phyloP scores from a whole-genome alignment of 2,113 vertebrate genomes.

The Chitala chitala region DNA sequence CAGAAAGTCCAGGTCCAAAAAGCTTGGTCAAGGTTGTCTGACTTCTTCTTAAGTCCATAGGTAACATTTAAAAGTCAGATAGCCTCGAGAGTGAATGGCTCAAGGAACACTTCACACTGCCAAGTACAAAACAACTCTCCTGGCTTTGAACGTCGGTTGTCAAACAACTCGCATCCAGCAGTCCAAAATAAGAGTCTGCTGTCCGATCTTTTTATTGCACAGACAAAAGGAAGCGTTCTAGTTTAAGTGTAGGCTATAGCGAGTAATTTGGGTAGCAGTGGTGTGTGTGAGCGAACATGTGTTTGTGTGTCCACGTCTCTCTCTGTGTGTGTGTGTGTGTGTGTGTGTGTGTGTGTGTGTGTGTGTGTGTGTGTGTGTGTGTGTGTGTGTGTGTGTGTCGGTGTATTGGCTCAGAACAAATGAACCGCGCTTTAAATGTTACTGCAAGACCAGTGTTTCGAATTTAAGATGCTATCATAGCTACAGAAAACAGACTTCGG shows the following conservation, averaged over 20 bases:
- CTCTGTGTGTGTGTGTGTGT: neutral
- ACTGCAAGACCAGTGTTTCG: neutral
- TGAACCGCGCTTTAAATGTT: neutral
- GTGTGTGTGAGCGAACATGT: neutral
- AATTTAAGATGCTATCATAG: conserved; percentile 1
- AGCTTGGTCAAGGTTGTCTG: neutral
- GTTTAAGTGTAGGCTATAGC: conserved; percentile 32
- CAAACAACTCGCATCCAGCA: conserved; percentile 47
- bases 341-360: neutral
- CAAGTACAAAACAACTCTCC: conserved; percentile 57
- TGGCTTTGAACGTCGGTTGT: conserved; percentile 64
- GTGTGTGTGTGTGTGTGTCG: conserved; percentile 10
- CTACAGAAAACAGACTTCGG: neutral
- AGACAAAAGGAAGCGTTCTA: conserved; percentile 51
- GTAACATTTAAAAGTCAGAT: conserved; percentile 13
- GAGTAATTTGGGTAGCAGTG: conserved; percentile 16
- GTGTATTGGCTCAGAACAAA: conserved; percentile 5
- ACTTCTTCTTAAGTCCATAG: neutral
- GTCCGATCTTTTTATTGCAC: conserved; percentile 58
- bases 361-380: neutral
- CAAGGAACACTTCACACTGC: conserved; percentile 48
- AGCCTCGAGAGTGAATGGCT: conserved; percentile 15
- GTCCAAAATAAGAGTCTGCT: conserved; percentile 49
- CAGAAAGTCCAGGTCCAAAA: neutral
- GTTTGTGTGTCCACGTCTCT: neutral